A percentile compares a stretch with the other conserved stretches of the same genome.
Conservation (phyloP, 2,113 vertebrate genomes). For the Ardeotis arabs region DNA sequence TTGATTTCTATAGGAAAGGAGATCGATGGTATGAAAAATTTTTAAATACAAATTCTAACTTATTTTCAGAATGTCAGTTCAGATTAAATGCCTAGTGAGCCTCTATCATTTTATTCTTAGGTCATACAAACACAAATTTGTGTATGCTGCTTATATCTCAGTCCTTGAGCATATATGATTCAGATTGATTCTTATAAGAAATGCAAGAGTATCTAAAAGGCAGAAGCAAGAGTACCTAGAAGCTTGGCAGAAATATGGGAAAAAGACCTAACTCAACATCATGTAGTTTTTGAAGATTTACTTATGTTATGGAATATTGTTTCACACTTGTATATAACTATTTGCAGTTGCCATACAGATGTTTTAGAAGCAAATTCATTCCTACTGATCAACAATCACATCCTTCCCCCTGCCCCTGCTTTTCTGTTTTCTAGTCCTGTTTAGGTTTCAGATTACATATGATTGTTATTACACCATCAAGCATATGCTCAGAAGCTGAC, state of each 20-base stretch:
- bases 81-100: not conserved
- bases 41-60: not conserved
- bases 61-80: not conserved
- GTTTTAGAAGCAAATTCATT: not conserved
- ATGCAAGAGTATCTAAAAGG: not conserved
- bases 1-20: not conserved
- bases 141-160: not conserved
- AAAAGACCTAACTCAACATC: not conserved
- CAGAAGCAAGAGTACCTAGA: not conserved
- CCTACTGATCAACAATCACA: not conserved
- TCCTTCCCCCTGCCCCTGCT: rapidly evolving
- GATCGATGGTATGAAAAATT: not conserved
- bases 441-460: not conserved
- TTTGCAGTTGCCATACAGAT: not conserved
- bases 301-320: not conserved
- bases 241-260: not conserved
- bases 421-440: not conserved
- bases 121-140: not conserved
- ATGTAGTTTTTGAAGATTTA: not conserved
- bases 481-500: not conserved
- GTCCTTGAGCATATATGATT: not conserved
- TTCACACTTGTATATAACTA: not conserved
- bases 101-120: not conserved
- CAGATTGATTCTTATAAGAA: not conserved
- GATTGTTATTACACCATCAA: not conserved